Conservation (phyloP, 1,140 invertebrate species). For the Xylocopa sonorina region DNA sequence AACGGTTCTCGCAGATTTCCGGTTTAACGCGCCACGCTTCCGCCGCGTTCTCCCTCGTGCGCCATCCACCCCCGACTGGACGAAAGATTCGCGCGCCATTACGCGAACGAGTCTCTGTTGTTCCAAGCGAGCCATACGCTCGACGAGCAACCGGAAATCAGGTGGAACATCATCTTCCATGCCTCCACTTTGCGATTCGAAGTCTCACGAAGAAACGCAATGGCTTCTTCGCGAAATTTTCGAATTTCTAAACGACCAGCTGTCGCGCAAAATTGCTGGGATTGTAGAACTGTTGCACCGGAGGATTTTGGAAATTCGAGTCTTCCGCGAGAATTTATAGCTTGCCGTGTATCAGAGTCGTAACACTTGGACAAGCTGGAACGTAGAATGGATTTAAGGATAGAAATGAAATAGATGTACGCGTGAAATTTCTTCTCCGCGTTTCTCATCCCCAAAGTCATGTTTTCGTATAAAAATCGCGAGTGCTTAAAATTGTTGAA, state of each 20-base stretch:
- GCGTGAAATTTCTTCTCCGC: no score
- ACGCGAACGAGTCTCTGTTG: slow-evolving; percentile 11
- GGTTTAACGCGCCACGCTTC: slow-evolving; percentile 3
- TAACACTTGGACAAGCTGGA: not conserved
- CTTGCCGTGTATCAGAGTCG: no score
- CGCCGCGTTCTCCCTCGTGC: not conserved
- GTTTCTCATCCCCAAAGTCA: no score
- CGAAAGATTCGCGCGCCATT: slow-evolving; percentile 24
- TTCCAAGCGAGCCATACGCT: no score
- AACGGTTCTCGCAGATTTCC: not conserved
- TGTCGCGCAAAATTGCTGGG: not conserved
- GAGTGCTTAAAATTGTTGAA: no score
- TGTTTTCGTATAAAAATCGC: no score
- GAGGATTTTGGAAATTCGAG: slow-evolving; percentile 6
- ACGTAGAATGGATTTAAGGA: not conserved
- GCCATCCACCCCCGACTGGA: not conserved
- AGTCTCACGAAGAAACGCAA: no score
- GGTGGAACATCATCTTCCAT: no score
- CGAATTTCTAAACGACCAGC: not conserved
- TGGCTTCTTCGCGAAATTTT: not conserved
- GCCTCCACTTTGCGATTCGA: no score
- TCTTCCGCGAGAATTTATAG: not conserved
- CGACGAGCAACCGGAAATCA: not conserved
- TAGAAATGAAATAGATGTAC: no score
- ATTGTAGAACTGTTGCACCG: not conserved